These are phyloP conservation scores for Pseudorhombus dupliciocellatus DNA, from an alignment of 2,113 vertebrate species.

Conservation along the genomic window DNA sequence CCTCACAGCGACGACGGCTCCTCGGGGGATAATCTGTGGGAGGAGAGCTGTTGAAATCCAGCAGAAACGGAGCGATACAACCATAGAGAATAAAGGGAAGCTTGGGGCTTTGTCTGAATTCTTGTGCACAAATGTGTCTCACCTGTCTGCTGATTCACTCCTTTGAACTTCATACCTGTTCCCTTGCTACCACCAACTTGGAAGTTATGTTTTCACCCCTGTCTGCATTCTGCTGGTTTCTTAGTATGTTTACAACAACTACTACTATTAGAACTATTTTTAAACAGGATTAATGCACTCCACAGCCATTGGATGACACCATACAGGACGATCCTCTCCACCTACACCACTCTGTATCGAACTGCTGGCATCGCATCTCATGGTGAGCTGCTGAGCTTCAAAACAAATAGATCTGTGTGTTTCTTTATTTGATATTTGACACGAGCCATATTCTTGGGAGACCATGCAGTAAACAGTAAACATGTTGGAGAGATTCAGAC, in stretches of 20 bases:
- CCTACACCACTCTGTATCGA: conserved; percentile 6
- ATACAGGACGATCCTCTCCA: not conserved
- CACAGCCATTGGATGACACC: too few species aligned
- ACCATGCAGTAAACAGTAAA: not conserved
- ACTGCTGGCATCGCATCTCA: not conserved
- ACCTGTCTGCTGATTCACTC: conserved; percentile 21
- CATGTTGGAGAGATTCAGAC: not conserved
- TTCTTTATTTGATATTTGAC: too few species aligned
- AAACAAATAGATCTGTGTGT: not conserved
- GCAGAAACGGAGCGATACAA: conserved; percentile 33
- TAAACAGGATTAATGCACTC: too few species aligned
- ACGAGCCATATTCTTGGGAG: not conserved
- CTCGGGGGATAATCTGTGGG: conserved; percentile 67
- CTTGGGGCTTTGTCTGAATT: conserved; percentile 43
- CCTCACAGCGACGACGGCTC: conserved; percentile 45
- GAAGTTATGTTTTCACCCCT: not conserved
- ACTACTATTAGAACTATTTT: too few species aligned
- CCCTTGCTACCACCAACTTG: not conserved
- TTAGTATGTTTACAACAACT: too few species aligned
- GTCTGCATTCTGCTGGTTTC: too few species aligned
- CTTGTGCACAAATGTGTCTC: conserved; percentile 23
- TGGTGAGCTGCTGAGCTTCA: not conserved
- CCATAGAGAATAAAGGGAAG: conserved; percentile 24
- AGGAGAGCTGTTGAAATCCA: conserved; percentile 36
- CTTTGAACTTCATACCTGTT: not conserved